Evolutionary conservation across 2,888 invertebrate species (phyloP).

Genomic region (Sinhomidia bicolor): DNA sequence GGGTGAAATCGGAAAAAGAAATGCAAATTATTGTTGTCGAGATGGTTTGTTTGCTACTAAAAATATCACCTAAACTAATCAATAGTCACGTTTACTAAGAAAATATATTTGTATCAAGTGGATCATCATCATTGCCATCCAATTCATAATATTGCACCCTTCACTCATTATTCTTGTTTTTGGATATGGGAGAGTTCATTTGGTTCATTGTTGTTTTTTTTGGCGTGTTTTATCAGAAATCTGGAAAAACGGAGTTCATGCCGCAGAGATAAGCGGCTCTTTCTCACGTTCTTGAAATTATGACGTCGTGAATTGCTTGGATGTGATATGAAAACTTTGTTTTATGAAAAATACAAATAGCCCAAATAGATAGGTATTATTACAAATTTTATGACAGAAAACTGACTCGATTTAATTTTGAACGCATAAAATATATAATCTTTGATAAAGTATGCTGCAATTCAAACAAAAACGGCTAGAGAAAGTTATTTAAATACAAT

Average conservation of each 20-base stretch:
- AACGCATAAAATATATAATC: neutral
- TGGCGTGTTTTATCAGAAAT: constrained; percentile 32
- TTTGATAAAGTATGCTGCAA: neutral
- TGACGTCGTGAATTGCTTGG: constrained; percentile 10
- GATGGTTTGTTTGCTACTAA: constrained; percentile 22
- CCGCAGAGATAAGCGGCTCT: neutral
- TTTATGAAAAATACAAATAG: neutral
- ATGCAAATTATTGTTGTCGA: too few relatives aligned
- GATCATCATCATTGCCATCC: constrained; percentile 25
- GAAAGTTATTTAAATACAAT: too few relatives aligned
- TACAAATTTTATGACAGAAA: neutral
- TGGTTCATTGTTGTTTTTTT: constrained; percentile 1
- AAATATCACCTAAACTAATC: constrained; percentile 44
- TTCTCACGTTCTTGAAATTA: constrained; percentile 33
- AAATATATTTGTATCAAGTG: constrained; percentile 52
- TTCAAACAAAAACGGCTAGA: too few relatives aligned
- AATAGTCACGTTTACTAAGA: constrained; percentile 48
- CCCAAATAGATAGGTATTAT: constrained; percentile 28
- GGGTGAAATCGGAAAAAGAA: neutral
- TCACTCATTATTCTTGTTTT: constrained; percentile 25
- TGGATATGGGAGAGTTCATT: neutral
- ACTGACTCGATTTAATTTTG: neutral
- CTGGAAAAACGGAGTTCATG: constrained; percentile 43
- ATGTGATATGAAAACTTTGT: neutral
- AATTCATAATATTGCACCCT: neutral